Evolutionary conservation across 2,113 vertebrate species (phyloP).

Genomic region (Uria lomvia): DNA sequence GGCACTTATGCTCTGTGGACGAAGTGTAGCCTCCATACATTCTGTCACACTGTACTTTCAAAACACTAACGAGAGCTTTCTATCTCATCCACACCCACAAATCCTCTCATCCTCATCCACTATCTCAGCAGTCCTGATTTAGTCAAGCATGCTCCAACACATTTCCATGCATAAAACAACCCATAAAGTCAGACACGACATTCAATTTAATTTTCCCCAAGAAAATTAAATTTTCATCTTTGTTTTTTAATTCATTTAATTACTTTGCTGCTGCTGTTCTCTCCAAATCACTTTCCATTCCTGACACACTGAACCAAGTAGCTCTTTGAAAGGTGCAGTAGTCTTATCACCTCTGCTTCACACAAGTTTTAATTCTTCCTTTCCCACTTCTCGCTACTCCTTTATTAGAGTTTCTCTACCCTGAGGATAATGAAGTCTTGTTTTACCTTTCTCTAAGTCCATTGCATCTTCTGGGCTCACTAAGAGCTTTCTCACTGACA

Average conservation of each 20-base stretch:
- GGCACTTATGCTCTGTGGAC: not conserved
- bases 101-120: constrained; percentile 31
- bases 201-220: constrained; percentile 56
- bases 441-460: constrained; percentile 67
- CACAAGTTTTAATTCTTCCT: not conserved
- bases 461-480: constrained; percentile 63
- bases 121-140: constrained; percentile 1
- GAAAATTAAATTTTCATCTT: constrained; percentile 56
- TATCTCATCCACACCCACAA: not conserved
- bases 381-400: constrained; percentile 8
- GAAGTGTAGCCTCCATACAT: not conserved
- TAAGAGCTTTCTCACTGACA: constrained; percentile 68
- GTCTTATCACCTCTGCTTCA: not conserved
- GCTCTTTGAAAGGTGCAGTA: not conserved
- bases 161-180: constrained; percentile 44
- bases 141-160: constrained; percentile 57
- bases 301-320: not conserved
- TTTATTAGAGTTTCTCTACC: constrained; percentile 24
- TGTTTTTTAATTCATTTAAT: not conserved
- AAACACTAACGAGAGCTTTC: not conserved
- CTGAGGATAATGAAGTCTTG: constrained; percentile 64
- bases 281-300: not conserved
- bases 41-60: not conserved
- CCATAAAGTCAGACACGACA: not conserved
- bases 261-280: not conserved